Percentiles rank a stretch among this genome's conserved stretches.
phyloP scores from a whole-genome alignment of 2,797 vertebrate species.

The Onychomys torridus region DNA sequence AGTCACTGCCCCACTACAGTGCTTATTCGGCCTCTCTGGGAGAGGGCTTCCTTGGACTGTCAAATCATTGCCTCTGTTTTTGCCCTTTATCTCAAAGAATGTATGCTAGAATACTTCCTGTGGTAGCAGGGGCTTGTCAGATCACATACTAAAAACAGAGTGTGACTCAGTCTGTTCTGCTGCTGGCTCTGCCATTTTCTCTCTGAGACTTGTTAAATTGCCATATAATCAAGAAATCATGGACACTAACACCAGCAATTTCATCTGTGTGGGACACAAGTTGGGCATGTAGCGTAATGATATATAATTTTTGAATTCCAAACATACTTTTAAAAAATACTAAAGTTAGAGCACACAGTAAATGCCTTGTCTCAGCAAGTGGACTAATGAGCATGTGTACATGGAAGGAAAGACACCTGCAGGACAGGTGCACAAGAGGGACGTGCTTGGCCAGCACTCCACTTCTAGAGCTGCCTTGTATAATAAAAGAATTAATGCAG shows the following conservation, averaged over 20 bases:
- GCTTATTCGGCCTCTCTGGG: not conserved
- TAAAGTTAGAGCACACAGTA: not conserved
- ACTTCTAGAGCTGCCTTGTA: not conserved
- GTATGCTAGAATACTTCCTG: conserved; percentile 46
- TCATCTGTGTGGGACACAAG: conserved; percentile 33
- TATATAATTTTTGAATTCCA: conserved; percentile 50
- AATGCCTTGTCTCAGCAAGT: not conserved
- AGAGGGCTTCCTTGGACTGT: conserved; percentile 10
- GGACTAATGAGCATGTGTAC: not conserved
- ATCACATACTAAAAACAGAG: conserved; percentile 53
- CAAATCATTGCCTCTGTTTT: conserved; percentile 54
- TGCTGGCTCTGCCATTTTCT: conserved; percentile 23
- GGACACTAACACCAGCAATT: not conserved
- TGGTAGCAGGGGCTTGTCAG: conserved; percentile 56
- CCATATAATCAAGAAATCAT: not conserved
- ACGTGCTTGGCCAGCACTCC: not conserved
- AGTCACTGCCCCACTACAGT: not conserved
- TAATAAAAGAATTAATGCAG: not conserved
- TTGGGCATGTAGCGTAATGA: not conserved
- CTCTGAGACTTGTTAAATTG: conserved; percentile 66
- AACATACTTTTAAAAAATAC: not conserved
- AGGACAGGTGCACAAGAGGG: not conserved
- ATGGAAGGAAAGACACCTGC: not conserved
- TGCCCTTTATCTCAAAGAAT: conserved; percentile 50
- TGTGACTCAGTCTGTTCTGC: conserved; percentile 19